Conservation (phyloP, 1,140 invertebrate genomes). For the Heliconius melpomene region DNA sequence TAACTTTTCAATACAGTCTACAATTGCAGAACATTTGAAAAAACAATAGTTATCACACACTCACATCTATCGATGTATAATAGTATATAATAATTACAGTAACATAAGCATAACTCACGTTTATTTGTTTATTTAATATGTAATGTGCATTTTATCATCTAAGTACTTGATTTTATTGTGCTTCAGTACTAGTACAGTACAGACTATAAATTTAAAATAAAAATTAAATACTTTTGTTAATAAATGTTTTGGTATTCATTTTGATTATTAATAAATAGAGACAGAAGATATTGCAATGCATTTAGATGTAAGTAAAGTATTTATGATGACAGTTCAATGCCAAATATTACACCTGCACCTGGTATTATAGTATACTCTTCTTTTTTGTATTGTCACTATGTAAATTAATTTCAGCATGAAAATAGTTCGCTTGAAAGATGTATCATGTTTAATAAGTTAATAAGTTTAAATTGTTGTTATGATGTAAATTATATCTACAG, state of each 20-base stretch:
- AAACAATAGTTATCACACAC: neutral
- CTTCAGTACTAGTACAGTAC: neutral
- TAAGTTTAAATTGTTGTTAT: no score
- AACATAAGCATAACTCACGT: neutral
- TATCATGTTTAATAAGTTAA: neutral
- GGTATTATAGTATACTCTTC: neutral
- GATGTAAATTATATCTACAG: no score
- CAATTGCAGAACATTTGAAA: neutral
- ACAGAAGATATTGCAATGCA: neutral
- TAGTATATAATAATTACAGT: neutral
- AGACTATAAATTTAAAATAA: neutral
- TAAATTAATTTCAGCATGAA: constrained; percentile 1
- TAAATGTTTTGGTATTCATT: neutral
- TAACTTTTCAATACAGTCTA: neutral
- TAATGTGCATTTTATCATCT: neutral
- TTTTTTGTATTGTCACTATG: constrained; percentile 13
- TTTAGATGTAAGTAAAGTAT: constrained; percentile 5
- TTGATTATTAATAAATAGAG: neutral
- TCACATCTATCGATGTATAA: neutral
- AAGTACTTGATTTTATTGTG: neutral
- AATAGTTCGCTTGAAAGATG: neutral
- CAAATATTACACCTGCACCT: constrained; percentile 27
- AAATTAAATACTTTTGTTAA: neutral
- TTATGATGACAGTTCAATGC: constrained; percentile 16
- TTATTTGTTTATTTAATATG: neutral